Percentiles rank a stretch among this genome's conserved stretches.
phyloP scores from a whole-genome alignment of 2,113 vertebrate species.

The Gallinago undulata region DNA sequence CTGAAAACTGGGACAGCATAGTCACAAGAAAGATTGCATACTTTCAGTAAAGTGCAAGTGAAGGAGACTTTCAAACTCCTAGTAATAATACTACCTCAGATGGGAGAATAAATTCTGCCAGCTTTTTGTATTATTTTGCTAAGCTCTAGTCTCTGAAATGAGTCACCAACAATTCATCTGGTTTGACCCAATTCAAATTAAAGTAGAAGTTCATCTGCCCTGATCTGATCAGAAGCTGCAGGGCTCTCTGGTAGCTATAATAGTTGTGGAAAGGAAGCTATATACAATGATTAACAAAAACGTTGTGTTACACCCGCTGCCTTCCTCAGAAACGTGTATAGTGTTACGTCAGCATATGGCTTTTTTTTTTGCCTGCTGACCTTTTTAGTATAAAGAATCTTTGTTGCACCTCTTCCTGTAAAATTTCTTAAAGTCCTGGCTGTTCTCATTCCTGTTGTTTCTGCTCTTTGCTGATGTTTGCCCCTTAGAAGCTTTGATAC shows the following conservation, averaged over 20 bases:
- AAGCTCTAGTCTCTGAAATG: background rate
- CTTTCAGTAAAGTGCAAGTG: conserved; percentile 16
- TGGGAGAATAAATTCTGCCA: background rate
- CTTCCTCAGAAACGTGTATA: background rate
- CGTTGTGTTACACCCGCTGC: background rate
- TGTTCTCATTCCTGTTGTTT: background rate
- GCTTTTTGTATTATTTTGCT: background rate
- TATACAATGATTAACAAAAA: background rate
- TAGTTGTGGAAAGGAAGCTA: background rate
- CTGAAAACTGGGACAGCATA: conserved; percentile 40
- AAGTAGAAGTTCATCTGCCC: background rate
- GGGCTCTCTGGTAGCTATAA: background rate
- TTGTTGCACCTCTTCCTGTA: background rate
- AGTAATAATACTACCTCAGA: background rate
- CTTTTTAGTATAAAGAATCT: background rate
- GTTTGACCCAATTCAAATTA: conserved; percentile 4
- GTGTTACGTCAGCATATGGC: background rate
- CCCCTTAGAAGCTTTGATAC: background rate
- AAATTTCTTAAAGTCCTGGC: background rate
- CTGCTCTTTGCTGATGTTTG: background rate
- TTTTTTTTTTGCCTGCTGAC: background rate
- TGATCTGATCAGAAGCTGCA: background rate
- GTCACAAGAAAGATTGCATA: conserved; percentile 19
- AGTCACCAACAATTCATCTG: conserved; percentile 13
- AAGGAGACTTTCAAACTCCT: conserved; percentile 8